A percentile compares a stretch with the other conserved stretches of the same genome.
Conservation (phyloP, 2,113 vertebrate species). For the Tragulus kanchil region DNA sequence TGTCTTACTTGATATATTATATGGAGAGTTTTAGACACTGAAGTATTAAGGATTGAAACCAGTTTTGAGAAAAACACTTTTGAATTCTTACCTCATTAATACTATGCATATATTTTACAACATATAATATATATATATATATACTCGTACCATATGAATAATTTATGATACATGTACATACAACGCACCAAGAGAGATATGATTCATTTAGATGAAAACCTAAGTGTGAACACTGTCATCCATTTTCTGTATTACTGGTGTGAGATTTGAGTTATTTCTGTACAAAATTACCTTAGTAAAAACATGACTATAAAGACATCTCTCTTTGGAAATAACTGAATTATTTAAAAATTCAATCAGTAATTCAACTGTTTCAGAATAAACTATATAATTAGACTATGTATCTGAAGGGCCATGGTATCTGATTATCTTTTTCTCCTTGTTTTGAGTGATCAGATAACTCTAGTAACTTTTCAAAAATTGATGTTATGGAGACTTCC, state of each 20-base stretch:
- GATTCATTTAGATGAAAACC: not conserved
- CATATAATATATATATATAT: not conserved
- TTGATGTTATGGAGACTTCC: not conserved
- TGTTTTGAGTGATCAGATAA: conserved; percentile 12
- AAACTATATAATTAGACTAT: conserved; percentile 1
- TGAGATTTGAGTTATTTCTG: not conserved
- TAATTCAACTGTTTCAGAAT: not conserved
- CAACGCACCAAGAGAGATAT: not conserved
- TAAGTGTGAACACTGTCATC: not conserved
- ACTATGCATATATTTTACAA: not conserved
- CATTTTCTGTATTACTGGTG: not conserved
- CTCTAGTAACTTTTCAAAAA: not conserved
- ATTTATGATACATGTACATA: not conserved
- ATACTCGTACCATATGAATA: not conserved
- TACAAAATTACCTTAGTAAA: not conserved
- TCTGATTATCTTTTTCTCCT: not conserved
- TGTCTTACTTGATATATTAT: not conserved
- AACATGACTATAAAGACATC: not conserved
- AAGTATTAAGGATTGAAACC: not conserved
- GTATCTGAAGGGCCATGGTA: not conserved
- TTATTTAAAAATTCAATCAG: not conserved
- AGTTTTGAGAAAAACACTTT: not conserved
- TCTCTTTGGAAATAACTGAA: not conserved
- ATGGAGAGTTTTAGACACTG: not conserved
- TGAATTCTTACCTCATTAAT: not conserved